A percentile compares a stretch with the other conserved stretches of the same genome.
These are phyloP conservation scores for Idaea straminata DNA, from an alignment of 2,888 invertebrate species.

Conservation along the genomic window DNA sequence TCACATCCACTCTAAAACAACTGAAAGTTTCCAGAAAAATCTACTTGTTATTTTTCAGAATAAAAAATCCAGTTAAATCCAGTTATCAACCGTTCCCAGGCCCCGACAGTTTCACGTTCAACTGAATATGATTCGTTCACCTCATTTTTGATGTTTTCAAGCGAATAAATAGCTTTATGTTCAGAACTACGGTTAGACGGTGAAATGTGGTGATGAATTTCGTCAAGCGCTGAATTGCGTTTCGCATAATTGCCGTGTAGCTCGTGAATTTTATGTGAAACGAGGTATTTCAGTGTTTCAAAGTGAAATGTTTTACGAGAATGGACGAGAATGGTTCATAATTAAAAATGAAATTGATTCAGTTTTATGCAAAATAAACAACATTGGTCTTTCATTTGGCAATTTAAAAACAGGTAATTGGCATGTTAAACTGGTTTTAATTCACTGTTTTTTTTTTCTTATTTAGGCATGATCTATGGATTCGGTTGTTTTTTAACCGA, in stretches of 20 bases:
- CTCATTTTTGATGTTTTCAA: constrained; percentile 8
- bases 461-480: too few species aligned
- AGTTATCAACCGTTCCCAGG: constrained; percentile 28
- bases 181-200: constrained; percentile 2
- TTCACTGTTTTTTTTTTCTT: too few species aligned
- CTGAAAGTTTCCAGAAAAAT: constrained; percentile 11
- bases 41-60: constrained; percentile 13
- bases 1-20: neutral
- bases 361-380: neutral
- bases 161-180: constrained; percentile 15
- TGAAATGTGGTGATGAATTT: constrained; percentile 10
- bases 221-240: constrained; percentile 17
- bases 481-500: too few species aligned
- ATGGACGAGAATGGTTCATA: neutral
- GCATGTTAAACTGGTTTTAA: neutral
- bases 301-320: neutral
- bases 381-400: neutral
- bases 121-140: constrained; percentile 27
- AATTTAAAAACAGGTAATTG: neutral
- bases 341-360: constrained; percentile 4
- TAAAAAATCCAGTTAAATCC: constrained; percentile 31
- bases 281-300: neutral
- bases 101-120: constrained; percentile 14
- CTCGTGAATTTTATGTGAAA: neutral
- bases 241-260: constrained; percentile 9